Evolutionary conservation across 2,797 vertebrate genomes (phyloP).

Genomic region (Ispidina lecontei): DNA sequence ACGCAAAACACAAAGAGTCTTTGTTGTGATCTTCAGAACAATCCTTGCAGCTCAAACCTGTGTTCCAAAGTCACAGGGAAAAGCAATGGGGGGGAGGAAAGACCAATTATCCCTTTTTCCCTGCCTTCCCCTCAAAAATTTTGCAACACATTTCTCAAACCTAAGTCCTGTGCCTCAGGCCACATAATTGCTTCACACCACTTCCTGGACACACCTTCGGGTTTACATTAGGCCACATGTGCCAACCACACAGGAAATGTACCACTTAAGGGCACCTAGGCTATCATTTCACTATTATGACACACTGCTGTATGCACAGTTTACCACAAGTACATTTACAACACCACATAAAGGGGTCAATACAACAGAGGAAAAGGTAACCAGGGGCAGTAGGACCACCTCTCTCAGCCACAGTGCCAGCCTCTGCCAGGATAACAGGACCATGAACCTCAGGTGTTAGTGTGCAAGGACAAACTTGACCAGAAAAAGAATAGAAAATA

Average conservation of each 20-base stretch:
- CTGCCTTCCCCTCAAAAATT: not conserved
- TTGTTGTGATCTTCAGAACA: not conserved
- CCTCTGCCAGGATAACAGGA: not conserved
- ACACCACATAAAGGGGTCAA: not conserved
- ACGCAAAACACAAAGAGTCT: not conserved
- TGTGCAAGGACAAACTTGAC: not conserved
- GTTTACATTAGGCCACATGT: not conserved
- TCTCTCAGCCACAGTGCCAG: not conserved
- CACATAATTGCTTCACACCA: not conserved
- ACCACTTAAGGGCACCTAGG: not conserved
- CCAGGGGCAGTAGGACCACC: not conserved
- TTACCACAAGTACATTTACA: not conserved
- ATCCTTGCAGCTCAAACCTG: not conserved
- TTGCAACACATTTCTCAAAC: not conserved
- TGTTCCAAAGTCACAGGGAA: not conserved
- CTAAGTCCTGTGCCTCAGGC: not conserved
- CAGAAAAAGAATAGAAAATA: not conserved
- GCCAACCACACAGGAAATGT: not conserved
- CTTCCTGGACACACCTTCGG: conserved; percentile 15
- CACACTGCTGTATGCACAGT: not conserved
- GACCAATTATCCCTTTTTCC: not conserved
- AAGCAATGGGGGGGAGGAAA: accelerated
- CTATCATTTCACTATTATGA: not conserved
- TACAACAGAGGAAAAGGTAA: not conserved
- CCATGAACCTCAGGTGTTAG: not conserved